These are phyloP conservation scores for Paralichthys olivaceus DNA, from an alignment of 2,113 vertebrate species.

Conservation along the genomic window DNA sequence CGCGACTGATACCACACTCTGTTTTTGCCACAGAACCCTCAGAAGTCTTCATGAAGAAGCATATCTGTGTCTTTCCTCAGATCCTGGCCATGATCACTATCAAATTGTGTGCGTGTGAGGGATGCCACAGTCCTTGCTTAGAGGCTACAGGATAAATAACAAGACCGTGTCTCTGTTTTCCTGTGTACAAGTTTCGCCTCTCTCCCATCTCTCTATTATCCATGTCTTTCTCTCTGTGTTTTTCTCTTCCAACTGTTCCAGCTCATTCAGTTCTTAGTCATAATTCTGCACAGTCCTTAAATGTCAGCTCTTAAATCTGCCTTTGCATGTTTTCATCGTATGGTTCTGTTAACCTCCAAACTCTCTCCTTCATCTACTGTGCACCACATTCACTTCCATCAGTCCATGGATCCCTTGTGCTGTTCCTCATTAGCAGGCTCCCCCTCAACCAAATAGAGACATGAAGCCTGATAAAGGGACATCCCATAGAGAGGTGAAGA, in stretches of 20 bases:
- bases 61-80: conserved; percentile 61
- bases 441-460: conserved; percentile 39
- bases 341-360: conserved; percentile 26
- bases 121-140: conserved; percentile 31
- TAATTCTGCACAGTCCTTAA: neutral
- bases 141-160: conserved; percentile 50
- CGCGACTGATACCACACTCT: conserved; percentile 50
- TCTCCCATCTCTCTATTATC: conserved; percentile 8
- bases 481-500: conserved; percentile 21
- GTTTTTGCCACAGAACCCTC: conserved; percentile 57
- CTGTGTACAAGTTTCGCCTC: neutral
- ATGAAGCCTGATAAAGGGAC: conserved; percentile 27
- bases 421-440: conserved; percentile 39
- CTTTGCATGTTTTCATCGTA: conserved; percentile 17
- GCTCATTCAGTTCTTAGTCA: neutral
- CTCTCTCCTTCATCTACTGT: conserved; percentile 23
- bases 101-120: conserved; percentile 39
- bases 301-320: conserved; percentile 18
- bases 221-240: conserved; percentile 15
- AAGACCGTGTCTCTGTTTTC: conserved; percentile 28
- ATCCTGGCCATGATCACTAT: conserved; percentile 66
- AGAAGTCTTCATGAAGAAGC: conserved; percentile 59
- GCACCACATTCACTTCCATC: conserved; percentile 29
- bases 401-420: conserved; percentile 4
- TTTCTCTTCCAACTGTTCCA: conserved; percentile 5